These are phyloP conservation scores for Orthosia incerta DNA, from an alignment of 2,888 invertebrate species.

Conservation along the genomic window DNA sequence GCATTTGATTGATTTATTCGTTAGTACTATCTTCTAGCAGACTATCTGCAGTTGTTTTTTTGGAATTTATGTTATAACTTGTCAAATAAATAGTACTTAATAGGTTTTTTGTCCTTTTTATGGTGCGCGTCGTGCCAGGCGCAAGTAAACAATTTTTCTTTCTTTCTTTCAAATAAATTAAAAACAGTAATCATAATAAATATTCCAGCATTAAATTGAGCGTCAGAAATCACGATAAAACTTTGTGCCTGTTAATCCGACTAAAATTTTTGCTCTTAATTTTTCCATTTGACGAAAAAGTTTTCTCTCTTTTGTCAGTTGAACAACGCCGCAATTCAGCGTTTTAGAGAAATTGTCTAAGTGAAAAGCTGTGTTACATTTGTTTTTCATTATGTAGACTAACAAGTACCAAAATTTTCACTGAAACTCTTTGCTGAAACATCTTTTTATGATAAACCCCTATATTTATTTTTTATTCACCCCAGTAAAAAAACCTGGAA, in stretches of 20 bases:
- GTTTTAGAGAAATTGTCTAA: conserved; percentile 30
- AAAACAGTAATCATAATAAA: not conserved
- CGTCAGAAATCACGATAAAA: conserved; percentile 33
- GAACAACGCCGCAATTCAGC: conserved; percentile 26
- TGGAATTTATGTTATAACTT: too few relatives aligned
- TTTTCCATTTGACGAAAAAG: conserved; percentile 36
- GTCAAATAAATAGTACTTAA: too few relatives aligned
- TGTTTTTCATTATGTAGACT: conserved; percentile 16
- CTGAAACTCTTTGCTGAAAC: not conserved
- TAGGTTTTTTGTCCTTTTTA: too few relatives aligned
- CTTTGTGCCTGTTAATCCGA: conserved; percentile 48
- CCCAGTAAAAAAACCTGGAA: too few relatives aligned
- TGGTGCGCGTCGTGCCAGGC: too few relatives aligned
- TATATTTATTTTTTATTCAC: too few relatives aligned
- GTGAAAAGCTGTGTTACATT: conserved; percentile 27
- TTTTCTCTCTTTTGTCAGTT: conserved; percentile 28
- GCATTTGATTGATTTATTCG: too few relatives aligned
- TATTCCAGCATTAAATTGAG: conserved; percentile 4
- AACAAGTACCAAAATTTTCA: not conserved
- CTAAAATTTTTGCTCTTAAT: conserved; percentile 28
- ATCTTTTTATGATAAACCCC: not conserved
- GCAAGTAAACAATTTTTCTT: too few relatives aligned
- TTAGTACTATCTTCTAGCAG: too few relatives aligned
- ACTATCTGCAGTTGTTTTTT: too few relatives aligned
- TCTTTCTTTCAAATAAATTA: too few relatives aligned